phyloP scores from a whole-genome alignment of 2,113 vertebrate species.

The Hydrolagus affinis region DNA sequence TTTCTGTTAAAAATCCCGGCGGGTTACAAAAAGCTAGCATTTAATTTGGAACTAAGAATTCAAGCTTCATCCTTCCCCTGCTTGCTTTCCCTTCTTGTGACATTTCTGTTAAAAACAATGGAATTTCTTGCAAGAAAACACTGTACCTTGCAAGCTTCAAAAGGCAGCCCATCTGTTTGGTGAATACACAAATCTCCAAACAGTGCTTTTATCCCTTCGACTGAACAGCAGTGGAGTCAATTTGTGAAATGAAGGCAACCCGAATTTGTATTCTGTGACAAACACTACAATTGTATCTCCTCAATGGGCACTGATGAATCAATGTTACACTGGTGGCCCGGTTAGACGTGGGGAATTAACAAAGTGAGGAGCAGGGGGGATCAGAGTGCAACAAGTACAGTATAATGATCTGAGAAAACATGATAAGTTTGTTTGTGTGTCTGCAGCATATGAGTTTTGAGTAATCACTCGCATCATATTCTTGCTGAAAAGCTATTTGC shows the following conservation, averaged over 20 bases:
- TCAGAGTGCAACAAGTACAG: neutral
- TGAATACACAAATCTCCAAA: neutral
- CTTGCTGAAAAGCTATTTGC: no score
- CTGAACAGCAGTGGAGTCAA: neutral
- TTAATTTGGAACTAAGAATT: neutral
- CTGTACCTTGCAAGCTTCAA: neutral
- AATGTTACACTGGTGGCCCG: neutral
- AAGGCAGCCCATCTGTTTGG: neutral
- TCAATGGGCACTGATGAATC: neutral
- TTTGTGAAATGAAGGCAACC: neutral
- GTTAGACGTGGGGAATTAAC: neutral
- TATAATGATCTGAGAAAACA: neutral
- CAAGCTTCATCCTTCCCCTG: neutral
- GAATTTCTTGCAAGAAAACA: neutral
- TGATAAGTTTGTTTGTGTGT: no score
- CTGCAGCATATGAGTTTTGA: no score
- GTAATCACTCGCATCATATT: no score
- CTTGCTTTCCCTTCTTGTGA: neutral
- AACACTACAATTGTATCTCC: neutral
- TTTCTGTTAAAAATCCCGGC: neutral
- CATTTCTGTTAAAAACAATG: neutral
- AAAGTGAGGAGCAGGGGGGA: neutral
- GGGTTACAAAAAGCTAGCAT: neutral
- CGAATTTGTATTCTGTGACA: neutral
- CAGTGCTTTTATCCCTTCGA: neutral